Base-by-base conservation (phyloP, 2,888 invertebrate genomes). In the Nezara viridula region DNA sequence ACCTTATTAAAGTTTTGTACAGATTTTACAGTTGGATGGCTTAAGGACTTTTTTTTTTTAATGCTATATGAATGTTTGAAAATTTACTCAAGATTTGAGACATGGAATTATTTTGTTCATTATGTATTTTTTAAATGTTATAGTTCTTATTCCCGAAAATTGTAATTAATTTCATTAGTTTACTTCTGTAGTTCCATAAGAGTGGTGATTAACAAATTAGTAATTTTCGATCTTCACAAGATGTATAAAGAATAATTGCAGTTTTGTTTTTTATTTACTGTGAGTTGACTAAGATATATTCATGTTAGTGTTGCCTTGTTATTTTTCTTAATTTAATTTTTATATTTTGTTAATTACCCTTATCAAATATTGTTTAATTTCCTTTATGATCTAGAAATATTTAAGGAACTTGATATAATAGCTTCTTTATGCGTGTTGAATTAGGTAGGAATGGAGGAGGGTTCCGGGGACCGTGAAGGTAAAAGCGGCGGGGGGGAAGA, bases 401-500 rank as follows among this genome's bases (percentile, higher is more conserved):
- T 3, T 14, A 49, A 27, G 21, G 19, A 19, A n/a, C n/a, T 55
- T 55, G 19, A 27, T 86, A 19, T 85, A 49, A 47, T 21, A 47
- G 27, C 4, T 52, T 81, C n/a, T 81, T n/a, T 86, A 73, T 73
- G 6, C 37, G 66, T 89, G 40, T 50, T 40, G n/a, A 52, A 37
- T 14, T 44, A 90, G 50, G 55, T 50, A 90, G 89, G 85, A 49
- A 91, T 91, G 91, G 91, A 91, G 73, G 91, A 91, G 90, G 90
- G 90, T 50, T 90, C 90, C 88, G 91, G 90, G 85, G 91, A 90
- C 88, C 89, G 90, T 88, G 90, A 90, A 85, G 90, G 90, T 32
- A 90, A 90, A 86, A 89, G 89, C 50, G 91, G 91, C 50, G 90
- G 90, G 86, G 91, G 90, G 47, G 94, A 95, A 91, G 94, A 95